Base-by-base conservation (phyloP, 2,113 vertebrate species). In the Atrichornis clamosus region DNA sequence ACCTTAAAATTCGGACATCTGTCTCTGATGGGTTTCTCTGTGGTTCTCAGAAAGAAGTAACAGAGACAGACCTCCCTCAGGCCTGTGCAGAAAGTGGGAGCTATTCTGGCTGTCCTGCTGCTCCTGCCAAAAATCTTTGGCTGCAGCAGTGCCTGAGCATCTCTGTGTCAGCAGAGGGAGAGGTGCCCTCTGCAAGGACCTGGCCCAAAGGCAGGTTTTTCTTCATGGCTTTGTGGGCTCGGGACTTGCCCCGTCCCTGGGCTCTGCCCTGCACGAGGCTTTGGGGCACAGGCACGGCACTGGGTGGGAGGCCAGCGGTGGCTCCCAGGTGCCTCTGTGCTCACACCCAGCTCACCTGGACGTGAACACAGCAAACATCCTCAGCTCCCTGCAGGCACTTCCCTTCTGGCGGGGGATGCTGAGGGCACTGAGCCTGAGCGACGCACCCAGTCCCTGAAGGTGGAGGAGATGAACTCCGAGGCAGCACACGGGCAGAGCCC, bases 1-100 rank as follows among this genome's bases (percentile, higher is more conserved):
- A 97, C 94, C 90, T 95, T 67, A 96, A 91, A 76, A 90, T 90
- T 67, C 2, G n/a, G 93, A 76, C 81, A 85, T 73, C 82, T 87
- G 95, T 93, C 90, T 96, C 93, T 56, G 65, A 84, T 85, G 84
- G 58, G 70, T 79, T 87, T 84, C 82, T 53, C 69, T 84, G 49
- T 69, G 75, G 41, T 87, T 89, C 75, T 87, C 91, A 59, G 73
- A 72, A 46, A 73, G 47, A 46, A 91, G 77, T 3, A 67, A 39
- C 30, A 93, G 87, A 65, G 69, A 62, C 81, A 82, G 87, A 35
- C 67, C 84, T 93, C 77, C 87, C 93, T 72, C 72, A 70, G 89
- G 85, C 80, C 64, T 27, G 21, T 15, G 52, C 52, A 70, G 27
- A 74, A 59, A 84, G 73, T 49, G 37, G 1, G 6, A 49, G n/a